Percentiles rank a stretch among this genome's conserved stretches.
These are phyloP conservation scores for Hyposoter dolosus DNA, from an alignment of 2,888 invertebrate species.

Conservation along the genomic window DNA sequence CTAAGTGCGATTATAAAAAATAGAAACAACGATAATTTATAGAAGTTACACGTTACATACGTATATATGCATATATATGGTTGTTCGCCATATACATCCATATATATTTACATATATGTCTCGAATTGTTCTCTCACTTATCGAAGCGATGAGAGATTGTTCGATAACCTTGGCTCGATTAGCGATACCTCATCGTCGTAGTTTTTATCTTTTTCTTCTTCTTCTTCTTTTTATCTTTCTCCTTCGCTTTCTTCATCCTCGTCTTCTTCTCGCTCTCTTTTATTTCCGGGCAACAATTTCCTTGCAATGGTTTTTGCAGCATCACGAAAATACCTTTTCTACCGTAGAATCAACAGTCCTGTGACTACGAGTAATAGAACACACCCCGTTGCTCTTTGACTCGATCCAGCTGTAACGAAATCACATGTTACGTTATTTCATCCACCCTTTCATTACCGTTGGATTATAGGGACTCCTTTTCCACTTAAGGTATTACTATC, in stretches of 20 bases:
- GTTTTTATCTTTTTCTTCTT: neutral
- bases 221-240: neutral
- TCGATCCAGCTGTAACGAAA: slow-evolving; percentile 82
- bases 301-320: slow-evolving; percentile 26
- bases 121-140: slow-evolving; percentile 49
- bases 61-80: slow-evolving; percentile 56
- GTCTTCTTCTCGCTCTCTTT: neutral
- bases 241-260: slow-evolving; percentile 15
- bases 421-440: slow-evolving; percentile 56
- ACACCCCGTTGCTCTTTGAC: slow-evolving; percentile 76
- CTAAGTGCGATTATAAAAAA: slow-evolving; percentile 70
- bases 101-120: slow-evolving; percentile 58
- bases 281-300: slow-evolving; percentile 41
- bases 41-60: slow-evolving; percentile 60
- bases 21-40: slow-evolving; percentile 70
- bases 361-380: slow-evolving; percentile 56
- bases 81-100: slow-evolving; percentile 21
- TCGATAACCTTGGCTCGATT: slow-evolving; percentile 45
- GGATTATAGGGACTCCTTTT: slow-evolving; percentile 3
- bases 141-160: slow-evolving; percentile 32
- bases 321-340: slow-evolving; percentile 44
- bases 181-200: slow-evolving; percentile 34
- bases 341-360: slow-evolving; percentile 67
- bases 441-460: slow-evolving; percentile 1
- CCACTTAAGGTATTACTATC: too few species aligned